Conservation (phyloP, 2,888 invertebrate species). For the Mythimna ferrago region DNA sequence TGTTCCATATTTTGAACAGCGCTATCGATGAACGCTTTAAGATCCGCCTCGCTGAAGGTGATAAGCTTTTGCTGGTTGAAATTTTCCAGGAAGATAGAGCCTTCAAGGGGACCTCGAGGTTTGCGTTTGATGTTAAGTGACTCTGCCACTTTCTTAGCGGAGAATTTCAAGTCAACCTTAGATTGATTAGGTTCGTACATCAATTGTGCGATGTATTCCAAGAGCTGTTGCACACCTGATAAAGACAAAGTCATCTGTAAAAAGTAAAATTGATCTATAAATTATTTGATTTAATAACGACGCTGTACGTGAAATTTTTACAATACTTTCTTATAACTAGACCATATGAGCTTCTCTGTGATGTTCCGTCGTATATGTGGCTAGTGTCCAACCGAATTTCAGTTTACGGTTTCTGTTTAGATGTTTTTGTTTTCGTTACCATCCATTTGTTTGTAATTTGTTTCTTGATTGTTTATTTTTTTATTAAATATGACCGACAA, state of each 20-base stretch:
- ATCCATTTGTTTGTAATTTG: too few relatives aligned
- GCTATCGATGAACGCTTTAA: constrained; percentile 84
- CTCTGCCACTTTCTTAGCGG: constrained; percentile 90
- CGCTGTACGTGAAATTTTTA: too few relatives aligned
- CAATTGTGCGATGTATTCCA: constrained; percentile 68
- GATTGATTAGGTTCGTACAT: constrained; percentile 60
- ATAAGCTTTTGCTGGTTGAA: constrained; percentile 85
- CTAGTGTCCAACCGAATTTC: too few relatives aligned
- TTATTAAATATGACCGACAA: too few relatives aligned
- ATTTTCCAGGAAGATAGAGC: constrained; percentile 85
- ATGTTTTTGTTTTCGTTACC: too few relatives aligned
- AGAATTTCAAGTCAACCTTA: constrained; percentile 80
- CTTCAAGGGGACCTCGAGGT: constrained; percentile 90
- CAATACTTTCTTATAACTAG: too few relatives aligned
- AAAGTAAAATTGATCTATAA: not conserved
- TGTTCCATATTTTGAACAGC: constrained; percentile 78
- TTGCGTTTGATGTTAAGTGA: constrained; percentile 90
- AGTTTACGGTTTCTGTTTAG: too few relatives aligned
- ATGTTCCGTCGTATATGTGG: too few relatives aligned
- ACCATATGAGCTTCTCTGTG: too few relatives aligned
- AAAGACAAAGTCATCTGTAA: constrained; percentile 77
- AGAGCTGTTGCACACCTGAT: constrained; percentile 79
- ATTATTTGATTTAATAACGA: too few relatives aligned
- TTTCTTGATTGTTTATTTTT: too few relatives aligned
- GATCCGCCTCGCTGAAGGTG: constrained; percentile 89